phyloP scores from a whole-genome alignment of 2,797 vertebrate genomes.

The Acanthopagrus latus region DNA sequence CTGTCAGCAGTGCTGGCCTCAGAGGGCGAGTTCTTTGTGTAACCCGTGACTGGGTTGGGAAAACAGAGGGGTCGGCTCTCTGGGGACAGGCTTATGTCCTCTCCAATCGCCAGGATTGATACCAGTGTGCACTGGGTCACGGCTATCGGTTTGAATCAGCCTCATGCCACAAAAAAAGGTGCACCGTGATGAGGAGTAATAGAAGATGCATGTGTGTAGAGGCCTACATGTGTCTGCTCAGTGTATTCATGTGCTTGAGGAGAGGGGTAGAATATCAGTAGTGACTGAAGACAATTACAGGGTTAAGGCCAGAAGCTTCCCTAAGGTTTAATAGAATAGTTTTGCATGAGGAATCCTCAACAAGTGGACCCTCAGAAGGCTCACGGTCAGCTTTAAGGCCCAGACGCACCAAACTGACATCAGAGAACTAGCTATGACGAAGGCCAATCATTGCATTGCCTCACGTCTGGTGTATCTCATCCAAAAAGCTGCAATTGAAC shows the following conservation, averaged over 20 bases:
- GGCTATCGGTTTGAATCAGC: slow-evolving; percentile 66
- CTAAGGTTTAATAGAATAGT: slow-evolving; percentile 36
- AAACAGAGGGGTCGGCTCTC: slow-evolving; percentile 67
- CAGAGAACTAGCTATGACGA: too few relatives aligned
- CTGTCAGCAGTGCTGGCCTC: slow-evolving; percentile 61
- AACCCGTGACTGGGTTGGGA: slow-evolving; percentile 70
- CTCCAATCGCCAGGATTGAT: slow-evolving; percentile 56
- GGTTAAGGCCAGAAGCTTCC: slow-evolving; percentile 41
- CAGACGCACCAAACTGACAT: too few relatives aligned
- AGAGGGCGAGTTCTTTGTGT: slow-evolving; percentile 62
- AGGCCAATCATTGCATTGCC: too few relatives aligned
- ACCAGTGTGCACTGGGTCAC: slow-evolving; percentile 39
- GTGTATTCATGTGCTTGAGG: slow-evolving; percentile 19
- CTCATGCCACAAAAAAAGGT: slow-evolving; percentile 45
- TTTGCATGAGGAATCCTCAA: slow-evolving; percentile 57
- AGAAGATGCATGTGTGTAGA: slow-evolving; percentile 26
- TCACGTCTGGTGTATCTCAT: too few relatives aligned
- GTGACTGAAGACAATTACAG: slow-evolving; percentile 62
- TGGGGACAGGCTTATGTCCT: slow-evolving; percentile 55
- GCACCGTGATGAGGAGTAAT: slow-evolving; percentile 22
- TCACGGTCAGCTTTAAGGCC: slow-evolving; percentile 31
- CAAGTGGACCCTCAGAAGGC: slow-evolving; percentile 45
- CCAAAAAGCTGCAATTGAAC: too few relatives aligned
- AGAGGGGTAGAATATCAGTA: slow-evolving; percentile 56
- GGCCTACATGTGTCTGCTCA: slow-evolving; percentile 22